A percentile compares a stretch with the other conserved stretches of the same genome.
These are phyloP conservation scores for Allolobophora icterica DNA, from an alignment of 2,888 invertebrate genomes.

Conservation along the genomic window DNA sequence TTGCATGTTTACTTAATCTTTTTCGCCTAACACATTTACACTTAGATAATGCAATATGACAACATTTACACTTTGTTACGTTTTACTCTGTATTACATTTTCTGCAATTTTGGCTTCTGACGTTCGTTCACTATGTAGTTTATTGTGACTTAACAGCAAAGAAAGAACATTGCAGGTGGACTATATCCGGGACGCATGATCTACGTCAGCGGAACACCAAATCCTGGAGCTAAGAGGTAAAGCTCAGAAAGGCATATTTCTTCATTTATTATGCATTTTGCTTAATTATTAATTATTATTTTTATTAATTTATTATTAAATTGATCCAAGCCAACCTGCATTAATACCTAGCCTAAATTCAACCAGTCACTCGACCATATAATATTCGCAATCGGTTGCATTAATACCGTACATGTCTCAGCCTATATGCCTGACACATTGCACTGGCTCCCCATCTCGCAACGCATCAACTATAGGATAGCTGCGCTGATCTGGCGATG, in stretches of 20 bases:
- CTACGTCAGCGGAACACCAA: slow-evolving; percentile 35
- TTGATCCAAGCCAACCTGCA: not conserved
- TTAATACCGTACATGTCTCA: no score
- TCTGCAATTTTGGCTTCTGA: not conserved
- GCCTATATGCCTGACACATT: no score
- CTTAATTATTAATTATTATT: not conserved
- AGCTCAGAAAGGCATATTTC: not conserved
- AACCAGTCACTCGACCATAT: not conserved
- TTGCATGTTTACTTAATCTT: no score
- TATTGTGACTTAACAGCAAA: not conserved
- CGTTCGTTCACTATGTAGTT: not conserved
- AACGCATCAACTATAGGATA: no score
- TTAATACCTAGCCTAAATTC: no score
- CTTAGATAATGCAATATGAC: no score
- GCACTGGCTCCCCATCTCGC: no score
- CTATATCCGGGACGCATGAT: slow-evolving; percentile 31
- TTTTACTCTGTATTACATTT: no score
- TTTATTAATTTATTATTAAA: slow-evolving; percentile 22
- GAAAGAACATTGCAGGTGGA: slow-evolving; percentile 32
- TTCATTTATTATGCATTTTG: not conserved
- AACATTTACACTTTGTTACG: no score
- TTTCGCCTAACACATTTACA: no score
- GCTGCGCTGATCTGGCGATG: no score
- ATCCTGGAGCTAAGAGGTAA: slow-evolving; percentile 24
- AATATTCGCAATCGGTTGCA: not conserved